Evolutionary conservation across 2,888 invertebrate species (phyloP).

Genomic region (Junonia oenone): DNA sequence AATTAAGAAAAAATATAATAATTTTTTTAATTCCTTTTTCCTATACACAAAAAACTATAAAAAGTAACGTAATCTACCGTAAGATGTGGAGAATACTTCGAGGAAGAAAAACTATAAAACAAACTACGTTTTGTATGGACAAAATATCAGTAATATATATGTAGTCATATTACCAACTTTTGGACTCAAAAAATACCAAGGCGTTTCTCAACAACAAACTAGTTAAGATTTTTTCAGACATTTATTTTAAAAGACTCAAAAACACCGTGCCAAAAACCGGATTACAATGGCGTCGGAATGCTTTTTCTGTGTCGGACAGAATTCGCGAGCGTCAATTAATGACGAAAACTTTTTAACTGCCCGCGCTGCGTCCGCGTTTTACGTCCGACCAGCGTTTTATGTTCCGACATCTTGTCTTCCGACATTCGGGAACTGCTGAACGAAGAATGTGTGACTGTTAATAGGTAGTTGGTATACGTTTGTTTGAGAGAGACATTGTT

Average conservation of each 20-base stretch:
- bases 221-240: background rate
- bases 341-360: constrained; percentile 10
- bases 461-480: background rate
- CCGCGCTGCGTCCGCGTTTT: constrained; percentile 1
- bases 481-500: background rate
- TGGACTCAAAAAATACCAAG: too few species aligned
- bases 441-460: background rate
- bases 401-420: constrained; percentile 3
- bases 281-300: background rate
- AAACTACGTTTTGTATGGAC: too few species aligned
- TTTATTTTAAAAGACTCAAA: background rate
- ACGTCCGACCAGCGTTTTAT: constrained; percentile 1
- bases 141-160: too few species aligned
- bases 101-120: too few species aligned
- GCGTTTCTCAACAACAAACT: background rate
- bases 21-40: too few species aligned
- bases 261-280: background rate
- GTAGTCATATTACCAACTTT: too few species aligned
- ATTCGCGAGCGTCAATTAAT: constrained; percentile 14
- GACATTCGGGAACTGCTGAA: background rate
- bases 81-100: too few species aligned
- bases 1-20: too few species aligned
- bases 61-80: too few species aligned
- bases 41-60: too few species aligned
- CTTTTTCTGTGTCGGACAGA: background rate